A percentile compares a stretch with the other conserved stretches of the same genome.
phyloP scores from a whole-genome alignment of 2,888 invertebrate genomes.

The Acheta domesticus region DNA sequence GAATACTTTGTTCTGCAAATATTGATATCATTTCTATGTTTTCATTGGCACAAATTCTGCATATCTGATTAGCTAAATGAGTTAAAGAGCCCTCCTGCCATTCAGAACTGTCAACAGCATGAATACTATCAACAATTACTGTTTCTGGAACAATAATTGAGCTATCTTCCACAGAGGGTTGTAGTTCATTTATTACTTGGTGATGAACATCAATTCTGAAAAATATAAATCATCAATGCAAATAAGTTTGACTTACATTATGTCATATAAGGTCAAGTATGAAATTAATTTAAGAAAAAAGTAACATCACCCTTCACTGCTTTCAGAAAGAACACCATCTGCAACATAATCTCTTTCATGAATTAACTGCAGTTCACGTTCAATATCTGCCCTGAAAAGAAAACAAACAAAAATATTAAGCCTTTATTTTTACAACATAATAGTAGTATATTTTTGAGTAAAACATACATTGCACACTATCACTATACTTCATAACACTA shows the following conservation, averaged over 20 bases:
- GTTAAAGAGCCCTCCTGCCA: not conserved
- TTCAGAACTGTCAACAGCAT: not conserved
- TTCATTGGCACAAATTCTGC: constrained; percentile 34
- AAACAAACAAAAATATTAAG: not conserved
- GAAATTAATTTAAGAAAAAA: too few species aligned
- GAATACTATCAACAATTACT: not conserved
- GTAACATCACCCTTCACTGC: too few species aligned
- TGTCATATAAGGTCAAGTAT: too few species aligned
- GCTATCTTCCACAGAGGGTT: not conserved
- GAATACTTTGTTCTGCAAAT: constrained; percentile 40
- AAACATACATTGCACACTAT: too few species aligned
- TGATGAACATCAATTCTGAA: constrained; percentile 12
- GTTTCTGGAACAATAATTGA: not conserved
- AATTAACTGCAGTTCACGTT: constrained; percentile 22
- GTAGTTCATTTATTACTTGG: not conserved
- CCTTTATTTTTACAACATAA: too few species aligned
- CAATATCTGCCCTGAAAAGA: not conserved
- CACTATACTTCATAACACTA: too few species aligned
- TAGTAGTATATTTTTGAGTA: too few species aligned
- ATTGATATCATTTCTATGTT: constrained; percentile 36
- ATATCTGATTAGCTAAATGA: constrained; percentile 29
- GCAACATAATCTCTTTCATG: not conserved
- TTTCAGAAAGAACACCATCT: not conserved
- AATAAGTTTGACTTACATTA: too few species aligned
- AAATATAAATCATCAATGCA: not conserved